Percentiles rank a stretch among this genome's conserved stretches.
Conservation (phyloP, 2,888 invertebrate genomes). For the Steinernema scapterisci region DNA sequence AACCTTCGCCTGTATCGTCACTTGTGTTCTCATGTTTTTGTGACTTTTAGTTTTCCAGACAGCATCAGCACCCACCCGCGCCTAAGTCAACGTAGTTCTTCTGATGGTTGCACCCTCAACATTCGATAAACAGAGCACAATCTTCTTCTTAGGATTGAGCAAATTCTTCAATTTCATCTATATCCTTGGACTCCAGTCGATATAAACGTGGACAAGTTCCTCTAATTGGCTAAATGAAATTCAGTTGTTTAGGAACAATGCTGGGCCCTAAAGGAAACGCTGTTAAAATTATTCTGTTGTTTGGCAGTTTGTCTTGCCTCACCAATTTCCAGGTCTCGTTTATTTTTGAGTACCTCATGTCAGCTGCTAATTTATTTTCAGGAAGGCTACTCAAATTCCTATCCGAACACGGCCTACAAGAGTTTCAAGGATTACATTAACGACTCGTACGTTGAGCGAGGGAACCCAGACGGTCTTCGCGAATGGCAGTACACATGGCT, state of each 20-base stretch:
- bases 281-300: constrained; percentile 25
- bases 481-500: constrained; percentile 47
- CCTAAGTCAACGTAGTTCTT: not conserved
- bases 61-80: not conserved
- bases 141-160: constrained; percentile 16
- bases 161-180: constrained; percentile 9
- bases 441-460: constrained; percentile 45
- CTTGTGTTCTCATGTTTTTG: too few species aligned
- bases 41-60: not conserved
- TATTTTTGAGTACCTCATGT: not conserved
- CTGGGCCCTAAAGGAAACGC: constrained; percentile 31
- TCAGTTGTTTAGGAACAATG: not conserved
- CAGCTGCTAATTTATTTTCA: constrained; percentile 31
- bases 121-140: constrained; percentile 12
- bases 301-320: constrained; percentile 26
- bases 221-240: too few species aligned
- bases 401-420: constrained; percentile 53
- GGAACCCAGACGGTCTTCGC: constrained; percentile 40
- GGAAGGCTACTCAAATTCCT: constrained; percentile 56
- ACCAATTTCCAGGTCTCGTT: constrained; percentile 41
- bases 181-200: not conserved
- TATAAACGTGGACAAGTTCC: not conserved
- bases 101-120: constrained; percentile 26
- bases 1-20: not conserved
- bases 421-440: constrained; percentile 49